phyloP scores from a whole-genome alignment of 2,113 vertebrate species.

The Xenopus tropicalis region UCB_Xtro_10.0 CM004451.2:87298501-87299000 shows the following conservation, averaged over 20 bases:
- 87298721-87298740: conserved; percentile 83
- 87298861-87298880: conserved; percentile 66
- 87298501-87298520: conserved; percentile 47
- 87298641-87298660: conserved; percentile 39
- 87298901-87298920: no score
- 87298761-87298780: conserved; percentile 71
- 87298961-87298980: no score
- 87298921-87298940: no score
- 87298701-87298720: conserved; percentile 86
- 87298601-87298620: conserved; percentile 43
- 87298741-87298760: conserved; percentile 79
- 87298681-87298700: conserved; percentile 89
- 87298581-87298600: conserved; percentile 49
- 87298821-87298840: conserved; percentile 81
- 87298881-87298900: neutral
- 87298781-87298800: conserved; percentile 81
- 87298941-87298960: no score
- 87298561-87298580: conserved; percentile 41
- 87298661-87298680: conserved; percentile 87
- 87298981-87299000: no score
- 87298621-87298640: conserved; percentile 37
- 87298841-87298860: conserved; percentile 86
- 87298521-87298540: conserved; percentile 42
- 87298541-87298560: conserved; percentile 48
- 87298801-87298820: conserved; percentile 86